Conservation (phyloP, 2,888 invertebrate species). For the Caenorhabditis panamensis region DNA sequence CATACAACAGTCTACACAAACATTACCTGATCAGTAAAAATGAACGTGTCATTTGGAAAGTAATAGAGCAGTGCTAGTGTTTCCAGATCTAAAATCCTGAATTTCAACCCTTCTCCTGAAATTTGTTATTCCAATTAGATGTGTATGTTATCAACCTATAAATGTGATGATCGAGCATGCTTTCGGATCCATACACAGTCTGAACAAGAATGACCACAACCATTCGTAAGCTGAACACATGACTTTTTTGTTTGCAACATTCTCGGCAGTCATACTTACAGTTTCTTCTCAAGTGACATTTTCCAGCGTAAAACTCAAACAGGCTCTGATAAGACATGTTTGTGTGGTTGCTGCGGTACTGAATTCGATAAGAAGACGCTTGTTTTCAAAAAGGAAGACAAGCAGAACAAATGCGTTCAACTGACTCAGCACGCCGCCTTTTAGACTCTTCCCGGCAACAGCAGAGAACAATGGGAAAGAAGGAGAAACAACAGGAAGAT, state of each 20-base stretch:
- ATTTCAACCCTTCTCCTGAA: slow-evolving; percentile 49
- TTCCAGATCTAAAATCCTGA: slow-evolving; percentile 44
- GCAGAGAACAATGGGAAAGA: slow-evolving; percentile 24
- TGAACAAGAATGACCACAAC: slow-evolving; percentile 55
- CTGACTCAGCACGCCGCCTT: slow-evolving; percentile 37
- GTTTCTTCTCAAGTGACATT: slow-evolving; percentile 45
- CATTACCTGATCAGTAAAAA: slow-evolving; percentile 44
- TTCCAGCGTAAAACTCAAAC: slow-evolving; percentile 46
- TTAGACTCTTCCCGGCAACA: slow-evolving; percentile 22
- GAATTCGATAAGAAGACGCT: slow-evolving; percentile 18
- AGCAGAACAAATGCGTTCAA: slow-evolving; percentile 25
- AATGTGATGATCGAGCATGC: slow-evolving; percentile 58
- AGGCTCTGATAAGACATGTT: slow-evolving; percentile 35
- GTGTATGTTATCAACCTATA: slow-evolving; percentile 27
- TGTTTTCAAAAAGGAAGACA: slow-evolving; percentile 36
- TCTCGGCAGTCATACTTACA: slow-evolving; percentile 24
- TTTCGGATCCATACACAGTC: slow-evolving; percentile 53
- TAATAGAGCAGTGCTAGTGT: slow-evolving; percentile 50
- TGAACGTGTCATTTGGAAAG: slow-evolving; percentile 47
- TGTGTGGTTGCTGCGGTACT: slow-evolving; percentile 20
- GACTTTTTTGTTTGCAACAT: slow-evolving; percentile 11
- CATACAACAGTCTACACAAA: no score
- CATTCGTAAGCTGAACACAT: slow-evolving; percentile 56
- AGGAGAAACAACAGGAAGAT: slow-evolving; percentile 11
- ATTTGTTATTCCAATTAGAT: neutral